phyloP scores from a whole-genome alignment of 1,140 invertebrate genomes.

The Zaprionus kolodkinae region DNA sequence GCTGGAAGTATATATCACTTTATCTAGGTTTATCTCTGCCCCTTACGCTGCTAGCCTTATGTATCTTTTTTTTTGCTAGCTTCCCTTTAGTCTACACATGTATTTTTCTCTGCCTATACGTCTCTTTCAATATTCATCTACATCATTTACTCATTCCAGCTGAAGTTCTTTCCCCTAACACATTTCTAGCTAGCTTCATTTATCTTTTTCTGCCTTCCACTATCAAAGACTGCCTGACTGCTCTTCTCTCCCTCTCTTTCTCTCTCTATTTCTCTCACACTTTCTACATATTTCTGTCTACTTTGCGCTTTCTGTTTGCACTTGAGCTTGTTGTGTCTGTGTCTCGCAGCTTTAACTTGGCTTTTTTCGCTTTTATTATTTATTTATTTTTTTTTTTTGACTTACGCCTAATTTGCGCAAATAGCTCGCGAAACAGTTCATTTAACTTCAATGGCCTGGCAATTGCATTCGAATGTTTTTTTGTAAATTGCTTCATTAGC shows the following conservation, averaged over 20 bases:
- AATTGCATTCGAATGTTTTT: conserved; percentile 71
- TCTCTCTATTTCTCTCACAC: background rate
- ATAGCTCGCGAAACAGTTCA: conserved; percentile 65
- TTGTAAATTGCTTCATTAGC: conserved; percentile 71
- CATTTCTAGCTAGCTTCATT: background rate
- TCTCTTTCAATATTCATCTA: background rate
- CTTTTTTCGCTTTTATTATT: background rate
- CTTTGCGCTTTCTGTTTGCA: conserved; percentile 5
- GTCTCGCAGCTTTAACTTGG: background rate
- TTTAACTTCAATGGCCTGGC: conserved; percentile 76
- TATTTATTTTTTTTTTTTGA: conserved; percentile 5
- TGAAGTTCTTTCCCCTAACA: background rate
- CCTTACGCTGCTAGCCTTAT: too few relatives aligned
- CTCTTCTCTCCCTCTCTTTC: background rate
- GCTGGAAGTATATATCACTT: background rate
- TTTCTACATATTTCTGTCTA: conserved; percentile 12
- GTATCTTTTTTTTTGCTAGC: background rate
- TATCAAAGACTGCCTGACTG: background rate
- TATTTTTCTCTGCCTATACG: background rate
- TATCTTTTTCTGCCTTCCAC: background rate
- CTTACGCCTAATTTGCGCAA: conserved; percentile 56
- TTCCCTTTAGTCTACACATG: background rate
- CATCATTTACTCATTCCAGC: background rate
- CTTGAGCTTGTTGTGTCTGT: conserved; percentile 13
- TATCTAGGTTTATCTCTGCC: background rate